Base-by-base conservation (phyloP, 2,113 vertebrate genomes). In the Nansenia antarctica region DNA sequence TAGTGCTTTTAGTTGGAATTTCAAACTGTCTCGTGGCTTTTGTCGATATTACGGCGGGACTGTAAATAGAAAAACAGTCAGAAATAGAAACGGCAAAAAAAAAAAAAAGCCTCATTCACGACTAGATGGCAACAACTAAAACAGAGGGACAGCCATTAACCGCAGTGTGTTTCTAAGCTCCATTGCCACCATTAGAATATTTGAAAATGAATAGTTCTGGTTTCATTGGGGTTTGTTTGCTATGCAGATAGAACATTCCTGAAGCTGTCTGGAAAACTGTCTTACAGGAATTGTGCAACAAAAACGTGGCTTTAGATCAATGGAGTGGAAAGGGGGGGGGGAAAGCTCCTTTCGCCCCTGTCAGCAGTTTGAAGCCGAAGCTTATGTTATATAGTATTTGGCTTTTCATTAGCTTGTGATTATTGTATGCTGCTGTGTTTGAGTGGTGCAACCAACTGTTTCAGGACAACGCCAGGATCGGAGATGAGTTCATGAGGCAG, bases 401-500 rank as follows among this genome's bases (percentile, higher is more conserved):
- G 8, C 7, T 60, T n/a, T n/a, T 20, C 3, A 27, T n/a, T 30
- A 30, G 39, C 24, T 6, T 42, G 26, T 39, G 32, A 8, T 4
- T 5, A 18, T n/a, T 67, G 32, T 58, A 42, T 14, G 6, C 11
- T 70, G 18, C 18, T 12, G 7, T 2, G n/a, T n/a, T n/a, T 57
- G 67, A 70, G 64, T 9, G 9, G 18, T n/a, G 64, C 7, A 64
- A 12, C 74, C 26, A 62, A 8, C 3, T 69, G 26, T 81, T 85
- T 8, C 78, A 96, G 93, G 90, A 93, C 70, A 92, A 95, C 0
- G 94, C 88, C 22, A 87, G 82, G 0, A 90, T 95, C 0, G 94
- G 94, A 24, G 95, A 96, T 18, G 91, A 90, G 79, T 96, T 95
- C 83, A 96, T 96, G 95, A 85, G 86, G 52, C 92, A 94, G 84